These are phyloP conservation scores for Gallinago paraguaiae DNA, from an alignment of 2,113 vertebrate species.

Conservation along the genomic window DNA sequence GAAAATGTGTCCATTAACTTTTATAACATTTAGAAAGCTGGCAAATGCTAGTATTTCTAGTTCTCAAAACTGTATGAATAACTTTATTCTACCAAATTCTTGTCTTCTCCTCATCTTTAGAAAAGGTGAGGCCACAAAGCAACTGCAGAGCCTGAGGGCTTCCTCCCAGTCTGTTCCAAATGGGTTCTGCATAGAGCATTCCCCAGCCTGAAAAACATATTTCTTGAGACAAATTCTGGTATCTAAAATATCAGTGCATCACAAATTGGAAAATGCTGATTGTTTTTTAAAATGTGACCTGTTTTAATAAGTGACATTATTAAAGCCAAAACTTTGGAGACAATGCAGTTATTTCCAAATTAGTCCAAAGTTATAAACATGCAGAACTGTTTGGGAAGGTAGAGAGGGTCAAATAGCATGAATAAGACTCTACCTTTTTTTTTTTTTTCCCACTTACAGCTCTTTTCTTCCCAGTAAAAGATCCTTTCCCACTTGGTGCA, in stretches of 20 bases:
- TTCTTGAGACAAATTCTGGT: not conserved
- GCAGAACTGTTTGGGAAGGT: not conserved
- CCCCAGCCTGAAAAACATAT: not conserved
- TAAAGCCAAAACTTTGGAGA: not conserved
- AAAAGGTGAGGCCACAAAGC: not conserved
- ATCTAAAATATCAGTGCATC: not conserved
- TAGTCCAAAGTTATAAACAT: not conserved
- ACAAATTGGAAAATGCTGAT: not conserved
- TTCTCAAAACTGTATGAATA: not conserved
- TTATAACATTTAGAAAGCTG: not conserved
- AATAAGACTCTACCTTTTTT: not conserved
- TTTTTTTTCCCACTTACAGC: not conserved
- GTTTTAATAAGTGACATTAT: not conserved
- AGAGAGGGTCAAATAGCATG: not conserved
- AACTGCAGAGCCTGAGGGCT: not conserved
- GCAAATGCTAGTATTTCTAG: not conserved
- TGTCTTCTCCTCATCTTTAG: not conserved
- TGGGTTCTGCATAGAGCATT: not conserved
- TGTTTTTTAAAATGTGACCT: not conserved
- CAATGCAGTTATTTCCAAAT: not conserved
- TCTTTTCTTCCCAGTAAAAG: not conserved
- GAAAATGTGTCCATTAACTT: not conserved
- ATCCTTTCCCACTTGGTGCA: not conserved
- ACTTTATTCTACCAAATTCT: not conserved
- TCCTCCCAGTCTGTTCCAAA: not conserved